Evolutionary conservation across 2,888 invertebrate genomes (phyloP).

Genomic region (Scelioninae gen. 1): DNA sequence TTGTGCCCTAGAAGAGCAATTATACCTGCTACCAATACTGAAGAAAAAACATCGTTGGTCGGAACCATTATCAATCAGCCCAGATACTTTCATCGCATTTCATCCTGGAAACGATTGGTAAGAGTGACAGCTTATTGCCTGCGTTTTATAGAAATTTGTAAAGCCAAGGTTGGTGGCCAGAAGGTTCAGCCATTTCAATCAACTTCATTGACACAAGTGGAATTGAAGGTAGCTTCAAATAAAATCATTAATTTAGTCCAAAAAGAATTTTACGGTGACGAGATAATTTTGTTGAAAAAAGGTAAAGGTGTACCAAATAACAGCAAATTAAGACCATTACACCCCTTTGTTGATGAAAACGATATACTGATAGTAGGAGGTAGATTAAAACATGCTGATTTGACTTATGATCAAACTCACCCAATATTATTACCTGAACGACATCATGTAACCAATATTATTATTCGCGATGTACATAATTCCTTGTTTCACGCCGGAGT

Average conservation of each 20-base stretch:
- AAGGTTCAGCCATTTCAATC: not conserved
- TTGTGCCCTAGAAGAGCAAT: not conserved
- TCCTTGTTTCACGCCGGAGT: constrained; percentile 71
- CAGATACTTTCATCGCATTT: not conserved
- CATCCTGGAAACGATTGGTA: not conserved
- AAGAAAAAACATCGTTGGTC: too few species aligned
- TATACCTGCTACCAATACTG: not conserved
- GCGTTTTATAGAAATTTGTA: constrained; percentile 3
- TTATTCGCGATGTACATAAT: constrained; percentile 71
- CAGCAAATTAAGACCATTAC: constrained; percentile 27
- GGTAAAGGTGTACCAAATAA: constrained; percentile 19
- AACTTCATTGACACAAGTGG: not conserved
- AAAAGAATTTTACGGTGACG: not conserved
- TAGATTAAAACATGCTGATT: constrained; percentile 62
- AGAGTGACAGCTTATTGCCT: not conserved
- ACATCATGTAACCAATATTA: constrained; percentile 69
- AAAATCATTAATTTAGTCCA: not conserved
- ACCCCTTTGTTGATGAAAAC: constrained; percentile 67
- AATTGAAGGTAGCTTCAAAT: not conserved
- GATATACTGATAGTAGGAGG: constrained; percentile 75
- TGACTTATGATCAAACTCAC: not conserved
- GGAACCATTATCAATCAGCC: too few species aligned
- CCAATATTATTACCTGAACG: not conserved
- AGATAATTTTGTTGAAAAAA: constrained; percentile 21
- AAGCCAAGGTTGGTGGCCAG: not conserved